Percentiles rank a stretch among this genome's conserved stretches.
phyloP scores from a whole-genome alignment of 2,888 invertebrate genomes.

The Microplitis deprimator region DNA sequence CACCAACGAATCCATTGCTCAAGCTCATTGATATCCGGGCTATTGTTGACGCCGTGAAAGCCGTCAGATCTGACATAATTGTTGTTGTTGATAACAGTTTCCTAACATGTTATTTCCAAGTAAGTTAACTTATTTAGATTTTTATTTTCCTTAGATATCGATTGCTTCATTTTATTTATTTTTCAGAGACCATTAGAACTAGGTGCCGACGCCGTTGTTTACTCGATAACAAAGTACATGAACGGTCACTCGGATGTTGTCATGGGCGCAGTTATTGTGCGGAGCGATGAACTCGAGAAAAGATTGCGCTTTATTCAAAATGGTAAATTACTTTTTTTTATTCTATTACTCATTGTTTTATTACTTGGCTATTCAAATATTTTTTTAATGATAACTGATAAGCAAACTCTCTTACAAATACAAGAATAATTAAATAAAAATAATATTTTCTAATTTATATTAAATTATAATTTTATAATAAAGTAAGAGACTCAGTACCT shows the following conservation, averaged over 20 bases:
- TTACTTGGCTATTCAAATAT: not conserved
- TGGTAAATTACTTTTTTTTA: conserved; percentile 73
- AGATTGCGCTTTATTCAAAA: conserved; percentile 90
- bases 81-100: conserved; percentile 96
- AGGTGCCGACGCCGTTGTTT: conserved; percentile 92
- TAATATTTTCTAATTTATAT: too few relatives aligned
- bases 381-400: too few relatives aligned
- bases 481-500: too few relatives aligned
- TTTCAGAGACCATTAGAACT: conserved; percentile 86
- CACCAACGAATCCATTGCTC: conserved; percentile 95
- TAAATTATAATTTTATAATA: too few relatives aligned
- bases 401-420: too few relatives aligned
- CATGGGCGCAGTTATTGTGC: conserved; percentile 92
- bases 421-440: too few relatives aligned
- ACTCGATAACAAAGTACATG: conserved; percentile 97
- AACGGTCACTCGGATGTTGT: conserved; percentile 98
- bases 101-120: conserved; percentile 88
- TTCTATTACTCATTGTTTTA: conserved; percentile 2
- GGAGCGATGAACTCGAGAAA: conserved; percentile 80
- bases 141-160: conserved; percentile 16
- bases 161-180: conserved; percentile 4
- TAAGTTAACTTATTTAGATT: conserved; percentile 54
- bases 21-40: conserved; percentile 91
- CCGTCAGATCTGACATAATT: conserved; percentile 73
- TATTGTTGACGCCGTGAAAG: conserved; percentile 77